phyloP scores from a whole-genome alignment of 2,888 invertebrate genomes.

The Baccha elongata region DNA sequence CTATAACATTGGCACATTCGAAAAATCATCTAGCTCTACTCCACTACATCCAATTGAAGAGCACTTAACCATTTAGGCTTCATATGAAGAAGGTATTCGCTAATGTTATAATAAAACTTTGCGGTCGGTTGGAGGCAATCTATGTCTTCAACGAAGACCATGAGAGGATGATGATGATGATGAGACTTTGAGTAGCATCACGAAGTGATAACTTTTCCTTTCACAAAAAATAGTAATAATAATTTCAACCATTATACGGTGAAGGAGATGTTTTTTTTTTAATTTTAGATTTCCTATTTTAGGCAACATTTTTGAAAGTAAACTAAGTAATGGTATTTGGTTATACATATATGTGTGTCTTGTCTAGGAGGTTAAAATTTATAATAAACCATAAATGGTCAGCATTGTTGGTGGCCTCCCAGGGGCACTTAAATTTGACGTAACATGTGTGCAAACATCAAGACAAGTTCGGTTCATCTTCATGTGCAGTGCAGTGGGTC shows the following conservation, averaged over 20 bases:
- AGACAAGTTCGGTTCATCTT: slow-evolving; percentile 46
- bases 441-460: slow-evolving; percentile 46
- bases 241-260: slow-evolving; percentile 12
- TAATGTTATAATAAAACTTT: slow-evolving; percentile 55
- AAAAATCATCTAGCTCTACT: neutral
- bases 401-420: slow-evolving; percentile 37
- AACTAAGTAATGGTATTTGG: neutral
- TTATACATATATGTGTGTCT: slow-evolving; percentile 10
- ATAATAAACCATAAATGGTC: slow-evolving; percentile 41
- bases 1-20: slow-evolving; percentile 34
- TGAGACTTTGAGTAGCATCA: slow-evolving; percentile 34
- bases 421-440: slow-evolving; percentile 38
- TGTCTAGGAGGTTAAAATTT: slow-evolving; percentile 20
- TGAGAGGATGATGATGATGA: slow-evolving; percentile 41
- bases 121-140: slow-evolving; percentile 30
- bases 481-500: slow-evolving; percentile 22
- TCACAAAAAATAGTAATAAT: slow-evolving; percentile 47
- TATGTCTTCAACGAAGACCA: slow-evolving; percentile 32
- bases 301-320: slow-evolving; percentile 47
- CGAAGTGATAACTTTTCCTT: slow-evolving; percentile 66
- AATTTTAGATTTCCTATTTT: slow-evolving; percentile 46
- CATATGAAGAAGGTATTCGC: slow-evolving; percentile 65
- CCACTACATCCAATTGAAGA: neutral
- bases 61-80: slow-evolving; percentile 30
- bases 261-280: slow-evolving; percentile 13